Percentiles rank a stretch among this genome's conserved stretches.
phyloP scores from a whole-genome alignment of 2,888 invertebrate species.

The Atrina japonica region DNA sequence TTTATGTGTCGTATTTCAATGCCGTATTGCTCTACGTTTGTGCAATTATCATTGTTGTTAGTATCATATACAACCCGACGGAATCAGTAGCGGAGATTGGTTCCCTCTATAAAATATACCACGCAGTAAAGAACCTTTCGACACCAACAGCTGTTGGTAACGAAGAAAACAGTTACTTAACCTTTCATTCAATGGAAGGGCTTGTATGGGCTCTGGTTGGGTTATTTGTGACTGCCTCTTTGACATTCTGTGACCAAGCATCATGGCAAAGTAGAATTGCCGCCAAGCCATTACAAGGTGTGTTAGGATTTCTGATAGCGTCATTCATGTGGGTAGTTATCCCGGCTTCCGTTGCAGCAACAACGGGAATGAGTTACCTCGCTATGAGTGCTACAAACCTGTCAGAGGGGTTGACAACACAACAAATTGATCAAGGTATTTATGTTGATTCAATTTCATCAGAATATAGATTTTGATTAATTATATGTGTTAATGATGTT shows the following conservation, averaged over 20 bases:
- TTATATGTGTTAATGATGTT: too few relatives aligned
- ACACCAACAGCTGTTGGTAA: constrained; percentile 59
- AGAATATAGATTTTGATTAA: too few relatives aligned
- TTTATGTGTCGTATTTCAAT: constrained; percentile 78
- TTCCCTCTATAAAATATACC: constrained; percentile 59
- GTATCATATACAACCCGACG: constrained; percentile 51
- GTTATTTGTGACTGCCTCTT: constrained; percentile 63
- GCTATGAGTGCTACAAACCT: constrained; percentile 58
- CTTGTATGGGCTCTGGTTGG: constrained; percentile 67
- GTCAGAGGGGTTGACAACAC: constrained; percentile 48
- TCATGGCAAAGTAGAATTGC: constrained; percentile 79
- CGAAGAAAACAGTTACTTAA: constrained; percentile 63
- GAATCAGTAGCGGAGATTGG: constrained; percentile 44
- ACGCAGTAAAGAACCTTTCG: constrained; percentile 54
- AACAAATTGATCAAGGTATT: constrained; percentile 65
- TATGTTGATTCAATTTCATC: background rate
- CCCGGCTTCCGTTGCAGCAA: constrained; percentile 74
- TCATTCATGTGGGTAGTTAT: constrained; percentile 77
- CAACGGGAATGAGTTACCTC: constrained; percentile 72
- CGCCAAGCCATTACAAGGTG: constrained; percentile 74
- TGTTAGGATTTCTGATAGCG: constrained; percentile 75
- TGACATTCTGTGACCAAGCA: constrained; percentile 73
- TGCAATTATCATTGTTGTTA: constrained; percentile 37
- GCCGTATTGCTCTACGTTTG: constrained; percentile 41
- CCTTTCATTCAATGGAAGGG: constrained; percentile 67